Base-by-base conservation (phyloP, 1,140 invertebrate genomes). In the Heliconius melpomene region DNA sequence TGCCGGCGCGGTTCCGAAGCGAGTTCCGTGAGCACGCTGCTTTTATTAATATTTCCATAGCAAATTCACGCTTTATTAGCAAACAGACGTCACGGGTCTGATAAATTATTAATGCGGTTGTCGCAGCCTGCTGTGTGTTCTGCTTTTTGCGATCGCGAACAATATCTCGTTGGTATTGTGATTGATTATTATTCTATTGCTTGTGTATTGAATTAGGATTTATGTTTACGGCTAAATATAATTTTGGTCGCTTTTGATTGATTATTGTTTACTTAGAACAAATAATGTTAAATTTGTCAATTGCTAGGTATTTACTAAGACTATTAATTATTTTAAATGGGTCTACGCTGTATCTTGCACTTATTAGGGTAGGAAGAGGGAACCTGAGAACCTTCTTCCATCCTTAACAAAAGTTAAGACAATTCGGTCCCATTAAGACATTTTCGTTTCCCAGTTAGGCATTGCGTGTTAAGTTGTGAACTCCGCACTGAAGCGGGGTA, bases 31-130 rank as follows among this genome's bases (percentile, higher is more conserved):
- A 89, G 89, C 91, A 93, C 86, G 88, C 88, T 89, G 92, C 93
- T 94, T 92, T 94, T 94, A 94, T 94, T 94, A 93, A 94, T 94
- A 94, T 94, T 93, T 93, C 91, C 91, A 92, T 86, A 86, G 87
- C 87, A 90, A 92, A 90, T 93, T 91, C 86, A 84, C 90, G 92
- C 91, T 93, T 93, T 93, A 94, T 94, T 94, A 93, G 91, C 90
- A 91, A 93, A 93, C 93, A 93, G 88, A 88, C 90, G 93, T 94
- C 93, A 93, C 92, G 87, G 82, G 91, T 88, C 90, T 93, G 92
- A 94, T 94, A 94, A 94, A 93, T 94, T 94, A 94, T 94, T 93
- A 93, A 94, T 93, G 93, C 88, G 93, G 93, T 92, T 86, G 85
- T 84, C 77, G 87, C 88, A 92, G 91, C 89, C 88, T 92, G 85